phyloP scores from a whole-genome alignment of 1,140 invertebrate genomes.

The Musca vetustissima region DNA sequence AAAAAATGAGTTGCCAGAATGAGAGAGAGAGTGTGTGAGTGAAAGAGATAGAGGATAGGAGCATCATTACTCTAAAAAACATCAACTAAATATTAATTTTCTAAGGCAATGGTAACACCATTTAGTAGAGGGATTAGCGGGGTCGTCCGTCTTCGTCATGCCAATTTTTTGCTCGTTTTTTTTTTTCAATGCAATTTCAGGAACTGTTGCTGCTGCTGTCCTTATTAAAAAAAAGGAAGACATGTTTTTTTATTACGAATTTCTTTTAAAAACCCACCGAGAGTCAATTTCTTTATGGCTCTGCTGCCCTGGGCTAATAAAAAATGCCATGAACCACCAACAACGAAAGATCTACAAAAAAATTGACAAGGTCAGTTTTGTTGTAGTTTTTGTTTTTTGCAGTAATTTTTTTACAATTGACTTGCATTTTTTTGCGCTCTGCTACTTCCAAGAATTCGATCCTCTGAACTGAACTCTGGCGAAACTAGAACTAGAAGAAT shows the following conservation, averaged over 20 bases:
- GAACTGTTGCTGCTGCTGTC: too few species aligned
- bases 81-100: slow-evolving; percentile 22
- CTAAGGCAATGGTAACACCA: background rate
- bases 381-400: too few species aligned
- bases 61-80: slow-evolving; percentile 16
- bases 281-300: slow-evolving; percentile 47
- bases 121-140: background rate
- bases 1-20: background rate
- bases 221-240: too few species aligned
- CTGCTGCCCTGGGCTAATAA: background rate
- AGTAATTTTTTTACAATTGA: background rate
- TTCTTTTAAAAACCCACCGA: slow-evolving; percentile 34
- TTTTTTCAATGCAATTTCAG: too few species aligned
- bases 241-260: slow-evolving; percentile 1
- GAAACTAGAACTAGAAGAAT: slow-evolving; percentile 55
- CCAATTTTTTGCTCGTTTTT: background rate
- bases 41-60: too few species aligned
- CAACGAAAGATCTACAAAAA: slow-evolving; percentile 8
- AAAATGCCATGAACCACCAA: too few species aligned
- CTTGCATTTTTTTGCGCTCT: slow-evolving; percentile 11
- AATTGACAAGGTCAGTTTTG: slow-evolving; percentile 14
- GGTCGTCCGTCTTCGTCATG: background rate
- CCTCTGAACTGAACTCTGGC: slow-evolving; percentile 30
- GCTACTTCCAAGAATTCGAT: slow-evolving; percentile 42
- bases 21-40: too few species aligned